phyloP scores from a whole-genome alignment of 2,113 vertebrate species.

The Rutilus rutilus region DNA sequence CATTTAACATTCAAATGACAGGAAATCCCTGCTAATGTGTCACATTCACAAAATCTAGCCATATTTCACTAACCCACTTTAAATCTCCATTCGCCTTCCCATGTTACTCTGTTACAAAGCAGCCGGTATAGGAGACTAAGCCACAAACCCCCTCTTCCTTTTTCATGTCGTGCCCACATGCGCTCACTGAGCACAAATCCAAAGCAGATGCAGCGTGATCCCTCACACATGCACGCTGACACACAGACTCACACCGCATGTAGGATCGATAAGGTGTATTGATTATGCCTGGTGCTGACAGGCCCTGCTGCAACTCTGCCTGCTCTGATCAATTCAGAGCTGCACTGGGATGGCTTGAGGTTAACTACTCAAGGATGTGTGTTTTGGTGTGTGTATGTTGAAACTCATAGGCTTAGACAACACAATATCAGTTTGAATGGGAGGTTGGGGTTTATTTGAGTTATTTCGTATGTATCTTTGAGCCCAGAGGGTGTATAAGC shows the following conservation, averaged over 20 bases:
- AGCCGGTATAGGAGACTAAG: neutral
- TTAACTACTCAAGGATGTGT: conserved; percentile 42
- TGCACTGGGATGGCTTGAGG: conserved; percentile 36
- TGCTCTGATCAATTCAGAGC: conserved; percentile 42
- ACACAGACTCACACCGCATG: conserved; percentile 26
- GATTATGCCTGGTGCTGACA: conserved; percentile 50
- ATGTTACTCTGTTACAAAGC: conserved; percentile 14
- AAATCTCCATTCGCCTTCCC: conserved; percentile 19
- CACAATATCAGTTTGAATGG: conserved; percentile 35
- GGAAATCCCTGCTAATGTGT: too few relatives aligned
- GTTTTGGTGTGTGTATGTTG: conserved; percentile 16
- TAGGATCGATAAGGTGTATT: conserved; percentile 48
- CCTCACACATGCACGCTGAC: conserved; percentile 21
- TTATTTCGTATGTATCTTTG: conserved; percentile 3
- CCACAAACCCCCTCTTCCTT: neutral
- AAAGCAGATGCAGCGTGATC: conserved; percentile 33
- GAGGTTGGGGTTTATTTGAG: conserved; percentile 31
- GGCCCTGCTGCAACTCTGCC: conserved; percentile 35
- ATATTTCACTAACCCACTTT: conserved; percentile 13
- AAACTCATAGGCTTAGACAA: conserved; percentile 23
- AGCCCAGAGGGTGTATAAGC: neutral
- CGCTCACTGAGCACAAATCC: conserved; percentile 11
- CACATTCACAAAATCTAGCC: neutral
- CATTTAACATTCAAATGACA: too few relatives aligned
- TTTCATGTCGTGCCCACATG: conserved; percentile 11